Conservation (phyloP, 1,140 invertebrate genomes). For the Conus betulinus region DNA sequence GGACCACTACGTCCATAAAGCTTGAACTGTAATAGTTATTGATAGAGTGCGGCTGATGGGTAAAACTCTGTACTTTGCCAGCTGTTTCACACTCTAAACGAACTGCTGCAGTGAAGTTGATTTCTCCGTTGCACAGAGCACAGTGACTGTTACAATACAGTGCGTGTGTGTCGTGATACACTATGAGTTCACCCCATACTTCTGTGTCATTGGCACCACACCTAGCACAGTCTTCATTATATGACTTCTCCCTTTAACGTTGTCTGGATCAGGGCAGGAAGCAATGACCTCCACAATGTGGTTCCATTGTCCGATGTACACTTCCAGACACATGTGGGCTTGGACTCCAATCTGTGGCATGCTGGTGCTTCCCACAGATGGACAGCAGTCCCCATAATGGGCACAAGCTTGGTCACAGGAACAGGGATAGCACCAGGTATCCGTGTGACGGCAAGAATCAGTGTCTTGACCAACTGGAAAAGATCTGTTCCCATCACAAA, state of each 20-base stretch:
- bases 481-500: slow-evolving; percentile 15
- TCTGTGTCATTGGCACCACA: background rate
- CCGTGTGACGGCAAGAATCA: no score
- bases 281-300: background rate
- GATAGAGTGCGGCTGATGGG: no score
- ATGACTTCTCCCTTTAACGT: background rate
- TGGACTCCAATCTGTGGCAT: background rate
- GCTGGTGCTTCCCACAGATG: background rate
- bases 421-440: background rate
- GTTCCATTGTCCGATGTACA: background rate
- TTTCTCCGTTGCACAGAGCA: slow-evolving; percentile 17
- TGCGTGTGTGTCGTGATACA: background rate
- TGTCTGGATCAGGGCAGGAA: background rate
- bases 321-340: background rate
- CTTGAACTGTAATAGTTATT: background rate
- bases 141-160: slow-evolving; percentile 14
- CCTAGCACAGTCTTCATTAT: background rate
- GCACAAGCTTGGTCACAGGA: slow-evolving; percentile 17
- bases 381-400: slow-evolving; percentile 28
- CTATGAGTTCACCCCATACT: background rate
- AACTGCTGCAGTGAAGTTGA: background rate
- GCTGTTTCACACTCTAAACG: background rate
- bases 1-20: background rate
- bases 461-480: background rate
- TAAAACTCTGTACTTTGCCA: background rate